phyloP scores from a whole-genome alignment of 2,888 invertebrate species.

The Pycnomerus fuliginosus region DNA sequence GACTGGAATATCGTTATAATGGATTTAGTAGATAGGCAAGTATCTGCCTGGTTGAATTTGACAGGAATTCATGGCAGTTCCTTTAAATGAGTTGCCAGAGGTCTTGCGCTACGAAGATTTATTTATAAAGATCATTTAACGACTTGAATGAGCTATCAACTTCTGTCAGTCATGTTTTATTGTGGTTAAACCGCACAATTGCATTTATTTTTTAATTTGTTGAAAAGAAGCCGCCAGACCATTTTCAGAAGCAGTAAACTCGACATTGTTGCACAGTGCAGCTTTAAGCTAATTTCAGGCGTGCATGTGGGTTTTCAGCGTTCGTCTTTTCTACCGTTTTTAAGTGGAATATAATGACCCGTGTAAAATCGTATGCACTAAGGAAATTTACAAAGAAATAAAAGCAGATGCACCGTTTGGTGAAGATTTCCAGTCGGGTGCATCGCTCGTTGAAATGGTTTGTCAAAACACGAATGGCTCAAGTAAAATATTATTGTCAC shows the following conservation, averaged over 20 bases:
- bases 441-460: conserved; percentile 46
- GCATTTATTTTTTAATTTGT: conserved; percentile 13
- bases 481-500: conserved; percentile 51
- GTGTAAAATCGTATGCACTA: conserved; percentile 34
- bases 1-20: too few species aligned
- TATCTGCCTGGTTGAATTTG: conserved; percentile 13
- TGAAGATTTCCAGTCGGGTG: conserved; percentile 46
- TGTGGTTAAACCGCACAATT: conserved; percentile 16
- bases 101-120: conserved; percentile 13
- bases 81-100: conserved; percentile 11
- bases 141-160: conserved; percentile 21
- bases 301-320: too few species aligned
- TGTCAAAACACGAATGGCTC: conserved; percentile 43
- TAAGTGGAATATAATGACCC: conserved; percentile 29
- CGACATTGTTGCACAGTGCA: conserved; percentile 1
- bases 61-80: conserved; percentile 17
- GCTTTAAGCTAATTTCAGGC: conserved; percentile 5
- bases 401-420: conserved; percentile 48
- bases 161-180: conserved; percentile 22
- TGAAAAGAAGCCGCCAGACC: conserved; percentile 7
- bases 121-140: conserved; percentile 23
- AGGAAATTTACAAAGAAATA: conserved; percentile 25
- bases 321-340: too few species aligned
- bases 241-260: conserved; percentile 7
- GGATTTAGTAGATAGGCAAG: too few species aligned